A percentile compares a stretch with the other conserved stretches of the same genome.
phyloP scores from a whole-genome alignment of 2,888 invertebrate genomes.

The Adelphocoris suturalis region DNA sequence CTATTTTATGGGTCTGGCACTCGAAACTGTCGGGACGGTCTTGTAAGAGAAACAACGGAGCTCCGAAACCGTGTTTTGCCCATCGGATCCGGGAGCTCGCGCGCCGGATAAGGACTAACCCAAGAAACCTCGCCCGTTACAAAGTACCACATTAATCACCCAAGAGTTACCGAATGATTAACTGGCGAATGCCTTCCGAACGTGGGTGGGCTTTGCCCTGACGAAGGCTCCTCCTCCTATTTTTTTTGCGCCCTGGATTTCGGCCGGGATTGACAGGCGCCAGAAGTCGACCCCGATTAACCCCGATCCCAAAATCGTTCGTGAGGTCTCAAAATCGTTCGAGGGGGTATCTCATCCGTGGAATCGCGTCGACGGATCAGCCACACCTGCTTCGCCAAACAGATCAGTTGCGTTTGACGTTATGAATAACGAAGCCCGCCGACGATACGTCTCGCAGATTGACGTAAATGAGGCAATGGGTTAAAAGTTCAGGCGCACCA shows the following conservation, averaged over 20 bases:
- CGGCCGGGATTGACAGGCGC: constrained; percentile 15
- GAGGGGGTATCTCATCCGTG: neutral
- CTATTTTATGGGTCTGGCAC: neutral
- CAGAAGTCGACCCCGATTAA: constrained; percentile 43
- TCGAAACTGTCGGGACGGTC: neutral
- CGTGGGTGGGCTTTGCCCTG: constrained; percentile 42
- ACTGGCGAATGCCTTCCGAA: neutral
- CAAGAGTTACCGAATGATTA: constrained; percentile 46
- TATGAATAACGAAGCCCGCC: neutral
- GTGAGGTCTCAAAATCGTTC: neutral
- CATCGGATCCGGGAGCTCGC: constrained; percentile 7
- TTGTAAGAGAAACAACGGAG: constrained; percentile 1
- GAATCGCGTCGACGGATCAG: neutral
- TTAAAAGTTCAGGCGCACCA: neutral
- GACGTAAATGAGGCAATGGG: neutral
- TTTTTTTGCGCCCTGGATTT: neutral
- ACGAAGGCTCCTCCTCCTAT: neutral
- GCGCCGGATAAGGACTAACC: constrained; percentile 32
- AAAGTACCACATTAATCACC: constrained; percentile 30
- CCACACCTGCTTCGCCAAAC: neutral
- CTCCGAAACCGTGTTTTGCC: neutral
- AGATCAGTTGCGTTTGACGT: neutral
- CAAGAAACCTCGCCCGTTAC: constrained; percentile 22
- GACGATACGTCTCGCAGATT: neutral
- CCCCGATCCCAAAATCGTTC: neutral